Evolutionary conservation across 2,113 vertebrate genomes (phyloP).

Genomic region (Erpornis zantholeuca): DNA sequence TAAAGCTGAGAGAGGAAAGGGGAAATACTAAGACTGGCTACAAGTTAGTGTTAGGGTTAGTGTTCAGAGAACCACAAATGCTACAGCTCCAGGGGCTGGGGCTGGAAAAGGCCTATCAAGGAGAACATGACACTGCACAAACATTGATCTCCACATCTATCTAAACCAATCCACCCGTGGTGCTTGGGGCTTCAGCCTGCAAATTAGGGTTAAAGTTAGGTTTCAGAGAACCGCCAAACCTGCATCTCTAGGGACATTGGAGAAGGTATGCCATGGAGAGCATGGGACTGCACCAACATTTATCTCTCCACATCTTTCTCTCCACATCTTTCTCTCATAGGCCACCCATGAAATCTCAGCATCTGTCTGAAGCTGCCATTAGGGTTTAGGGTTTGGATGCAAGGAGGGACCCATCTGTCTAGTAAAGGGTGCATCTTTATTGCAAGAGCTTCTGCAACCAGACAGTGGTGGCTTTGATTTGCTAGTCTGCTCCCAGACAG

Average conservation of each 20-base stretch:
- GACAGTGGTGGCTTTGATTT: background rate
- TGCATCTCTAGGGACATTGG: background rate
- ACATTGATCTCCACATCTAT: background rate
- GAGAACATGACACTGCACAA: fast-evolving
- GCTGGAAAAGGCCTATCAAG: background rate
- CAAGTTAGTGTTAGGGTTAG: background rate
- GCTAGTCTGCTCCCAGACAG: background rate
- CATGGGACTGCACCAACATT: background rate
- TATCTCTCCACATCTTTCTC: background rate
- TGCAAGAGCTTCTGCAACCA: fast-evolving
- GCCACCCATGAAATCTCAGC: background rate
- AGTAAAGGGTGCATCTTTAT: background rate
- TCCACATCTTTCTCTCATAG: background rate
- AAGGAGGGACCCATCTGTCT: background rate
- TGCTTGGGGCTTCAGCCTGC: background rate
- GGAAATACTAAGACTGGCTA: background rate
- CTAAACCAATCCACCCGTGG: fast-evolving
- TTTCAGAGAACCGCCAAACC: background rate
- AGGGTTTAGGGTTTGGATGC: background rate
- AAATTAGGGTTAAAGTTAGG: background rate
- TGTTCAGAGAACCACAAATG: background rate
- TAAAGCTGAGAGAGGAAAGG: background rate
- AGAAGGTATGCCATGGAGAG: background rate
- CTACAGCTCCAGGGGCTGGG: background rate
- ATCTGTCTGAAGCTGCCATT: background rate